Evolutionary conservation across 92 coral and sea anemone genomes (phyloP).

Genomic region (Porites cylindrica): DNA sequence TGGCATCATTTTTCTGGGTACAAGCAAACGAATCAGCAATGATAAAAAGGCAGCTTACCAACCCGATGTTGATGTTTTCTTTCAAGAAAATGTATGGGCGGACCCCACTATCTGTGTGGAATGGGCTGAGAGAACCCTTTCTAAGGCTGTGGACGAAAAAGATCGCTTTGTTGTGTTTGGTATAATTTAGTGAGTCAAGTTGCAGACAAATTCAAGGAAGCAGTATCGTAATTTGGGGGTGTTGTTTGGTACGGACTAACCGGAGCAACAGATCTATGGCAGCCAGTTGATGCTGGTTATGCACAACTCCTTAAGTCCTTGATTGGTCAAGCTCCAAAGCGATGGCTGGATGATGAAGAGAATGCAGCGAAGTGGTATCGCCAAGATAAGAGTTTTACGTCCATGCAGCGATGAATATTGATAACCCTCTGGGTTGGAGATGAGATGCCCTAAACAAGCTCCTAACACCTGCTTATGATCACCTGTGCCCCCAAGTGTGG

Average conservation of each 20-base stretch:
- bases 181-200: too few species aligned
- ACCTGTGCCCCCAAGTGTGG: neutral
- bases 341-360: conserved; percentile 45
- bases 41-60: conserved; percentile 48
- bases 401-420: neutral
- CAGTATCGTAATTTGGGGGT: conserved; percentile 25
- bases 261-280: conserved; percentile 30
- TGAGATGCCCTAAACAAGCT: too few species aligned
- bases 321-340: conserved; percentile 34
- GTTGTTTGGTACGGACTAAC: conserved; percentile 44
- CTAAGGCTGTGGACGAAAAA: neutral
- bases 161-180: too few species aligned
- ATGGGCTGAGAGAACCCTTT: conserved; percentile 37
- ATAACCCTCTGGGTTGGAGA: conserved; percentile 7
- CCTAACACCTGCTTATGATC: neutral
- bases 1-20: conserved; percentile 34
- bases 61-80: conserved; percentile 20
- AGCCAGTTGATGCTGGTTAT: conserved; percentile 52
- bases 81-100: conserved; percentile 47
- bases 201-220: too few species aligned
- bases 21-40: conserved; percentile 21
- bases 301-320: conserved; percentile 42
- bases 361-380: conserved; percentile 45
- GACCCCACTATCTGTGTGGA: conserved; percentile 27
- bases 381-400: neutral